phyloP scores from a whole-genome alignment of 2,797 vertebrate genomes.

The Muraenolepis orangiensis region DNA sequence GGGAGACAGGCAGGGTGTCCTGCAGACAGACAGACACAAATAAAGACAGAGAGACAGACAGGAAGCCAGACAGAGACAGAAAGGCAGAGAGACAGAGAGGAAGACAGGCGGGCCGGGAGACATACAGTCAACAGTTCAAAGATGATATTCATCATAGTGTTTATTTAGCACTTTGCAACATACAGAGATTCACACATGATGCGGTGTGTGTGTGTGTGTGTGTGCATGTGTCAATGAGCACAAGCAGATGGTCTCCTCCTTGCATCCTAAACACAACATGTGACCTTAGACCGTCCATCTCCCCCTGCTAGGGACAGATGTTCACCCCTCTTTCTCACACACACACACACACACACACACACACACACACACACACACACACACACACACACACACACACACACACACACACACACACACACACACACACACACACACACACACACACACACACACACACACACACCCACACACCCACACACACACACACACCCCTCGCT shows the following conservation, averaged over 20 bases:
- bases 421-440: constrained; percentile 1
- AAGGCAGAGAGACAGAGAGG: background rate
- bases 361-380: constrained; percentile 17
- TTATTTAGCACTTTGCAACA: background rate
- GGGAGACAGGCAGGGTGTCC: too few relatives aligned
- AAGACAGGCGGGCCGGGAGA: background rate
- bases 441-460: background rate
- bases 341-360: constrained; percentile 12
- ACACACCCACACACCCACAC: background rate
- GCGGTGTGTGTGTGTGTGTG: constrained; percentile 21
- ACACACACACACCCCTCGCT: background rate
- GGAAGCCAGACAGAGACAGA: background rate
- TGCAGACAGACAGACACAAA: background rate
- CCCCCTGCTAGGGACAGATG: constrained; percentile 66
- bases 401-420: constrained; percentile 5
- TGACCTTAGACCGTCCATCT: constrained; percentile 42
- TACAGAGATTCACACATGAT: background rate
- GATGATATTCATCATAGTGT: too few relatives aligned
- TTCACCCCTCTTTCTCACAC: constrained; percentile 54
- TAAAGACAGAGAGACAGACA: background rate
- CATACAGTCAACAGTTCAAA: constrained; percentile 4
- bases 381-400: constrained; percentile 14
- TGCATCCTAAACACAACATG: constrained; percentile 67
- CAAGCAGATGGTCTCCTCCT: constrained; percentile 63
- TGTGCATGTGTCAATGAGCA: constrained; percentile 24